A percentile compares a stretch with the other conserved stretches of the same genome.
These are phyloP conservation scores for Emys orbicularis DNA, from an alignment of 2,797 vertebrate species.

Conservation along the genomic window DNA sequence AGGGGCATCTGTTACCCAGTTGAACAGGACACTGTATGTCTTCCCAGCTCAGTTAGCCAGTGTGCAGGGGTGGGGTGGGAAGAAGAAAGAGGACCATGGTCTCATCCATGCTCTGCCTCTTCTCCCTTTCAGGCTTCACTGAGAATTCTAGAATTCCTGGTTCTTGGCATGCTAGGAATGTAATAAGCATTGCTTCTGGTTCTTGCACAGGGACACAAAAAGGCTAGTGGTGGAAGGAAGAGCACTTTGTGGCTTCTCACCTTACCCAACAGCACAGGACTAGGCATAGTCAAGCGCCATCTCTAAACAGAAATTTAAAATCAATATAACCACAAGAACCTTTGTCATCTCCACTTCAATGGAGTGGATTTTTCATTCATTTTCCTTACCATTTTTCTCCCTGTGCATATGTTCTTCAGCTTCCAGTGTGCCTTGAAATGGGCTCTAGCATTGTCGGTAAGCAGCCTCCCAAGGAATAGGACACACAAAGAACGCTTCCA, in stretches of 20 bases:
- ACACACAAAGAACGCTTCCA: constrained; percentile 31
- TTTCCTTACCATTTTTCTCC: constrained; percentile 62
- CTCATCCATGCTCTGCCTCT: not conserved
- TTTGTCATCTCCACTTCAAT: constrained; percentile 54
- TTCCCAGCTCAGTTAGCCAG: not conserved
- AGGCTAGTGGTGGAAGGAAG: not conserved
- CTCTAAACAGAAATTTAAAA: constrained; percentile 71
- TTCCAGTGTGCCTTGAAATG: constrained; percentile 60
- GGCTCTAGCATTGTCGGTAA: not conserved
- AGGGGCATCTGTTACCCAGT: constrained; percentile 39
- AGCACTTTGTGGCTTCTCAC: constrained; percentile 11
- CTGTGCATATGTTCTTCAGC: constrained; percentile 68
- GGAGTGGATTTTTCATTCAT: constrained; percentile 46
- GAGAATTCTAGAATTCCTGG: not conserved
- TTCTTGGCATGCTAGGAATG: not conserved
- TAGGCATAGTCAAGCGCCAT: constrained; percentile 38
- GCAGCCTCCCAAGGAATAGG: constrained; percentile 44
- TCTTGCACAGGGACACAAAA: not conserved
- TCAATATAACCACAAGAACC: constrained; percentile 75
- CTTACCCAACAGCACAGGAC: constrained; percentile 23
- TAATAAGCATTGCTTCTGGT: not conserved
- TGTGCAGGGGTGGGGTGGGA: not conserved
- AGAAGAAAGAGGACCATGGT: not conserved
- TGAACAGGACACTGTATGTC: not conserved
- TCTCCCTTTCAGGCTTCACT: constrained; percentile 18